Percentiles rank a stretch among this genome's conserved stretches.
These are phyloP conservation scores for Dryococelus australis DNA, from an alignment of 2,888 invertebrate genomes.

Conservation along the genomic window DNA sequence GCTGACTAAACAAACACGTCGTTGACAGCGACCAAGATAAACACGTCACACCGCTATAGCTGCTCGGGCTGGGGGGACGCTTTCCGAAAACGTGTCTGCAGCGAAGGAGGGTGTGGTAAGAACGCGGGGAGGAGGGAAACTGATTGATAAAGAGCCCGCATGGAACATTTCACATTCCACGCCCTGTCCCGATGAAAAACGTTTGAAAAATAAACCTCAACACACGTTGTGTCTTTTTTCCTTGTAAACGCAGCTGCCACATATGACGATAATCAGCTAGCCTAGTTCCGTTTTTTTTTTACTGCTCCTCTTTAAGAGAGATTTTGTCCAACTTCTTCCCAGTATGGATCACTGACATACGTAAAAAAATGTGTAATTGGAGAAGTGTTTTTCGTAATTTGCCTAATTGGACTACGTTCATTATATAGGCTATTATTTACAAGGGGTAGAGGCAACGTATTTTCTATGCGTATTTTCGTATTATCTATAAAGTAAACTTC, in stretches of 20 bases:
- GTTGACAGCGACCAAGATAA: conserved; percentile 16
- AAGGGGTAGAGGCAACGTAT: too few relatives aligned
- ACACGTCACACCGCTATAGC: background rate
- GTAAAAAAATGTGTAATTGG: too few relatives aligned
- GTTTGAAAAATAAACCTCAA: background rate
- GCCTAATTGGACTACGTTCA: too few relatives aligned
- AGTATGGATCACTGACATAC: background rate
- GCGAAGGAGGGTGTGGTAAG: background rate
- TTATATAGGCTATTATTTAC: too few relatives aligned
- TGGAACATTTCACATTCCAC: conserved; percentile 16
- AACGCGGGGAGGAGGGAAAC: background rate
- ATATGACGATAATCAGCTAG: conserved; percentile 3
- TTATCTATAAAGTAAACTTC: too few relatives aligned
- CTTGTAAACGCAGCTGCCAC: conserved; percentile 16
- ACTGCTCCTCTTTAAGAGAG: too few relatives aligned
- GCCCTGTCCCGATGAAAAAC: background rate
- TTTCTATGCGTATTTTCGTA: too few relatives aligned
- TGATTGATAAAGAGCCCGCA: background rate
- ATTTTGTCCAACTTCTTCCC: background rate
- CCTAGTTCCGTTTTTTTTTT: background rate
- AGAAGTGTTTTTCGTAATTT: too few relatives aligned
- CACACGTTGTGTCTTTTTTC: background rate
- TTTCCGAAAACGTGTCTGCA: background rate
- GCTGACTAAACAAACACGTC: background rate
- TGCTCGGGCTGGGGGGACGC: background rate